These are phyloP conservation scores for Patiria miniata DNA, from an alignment of 35 echinoderm and acorn worm species.

Conservation along the genomic window DNA sequence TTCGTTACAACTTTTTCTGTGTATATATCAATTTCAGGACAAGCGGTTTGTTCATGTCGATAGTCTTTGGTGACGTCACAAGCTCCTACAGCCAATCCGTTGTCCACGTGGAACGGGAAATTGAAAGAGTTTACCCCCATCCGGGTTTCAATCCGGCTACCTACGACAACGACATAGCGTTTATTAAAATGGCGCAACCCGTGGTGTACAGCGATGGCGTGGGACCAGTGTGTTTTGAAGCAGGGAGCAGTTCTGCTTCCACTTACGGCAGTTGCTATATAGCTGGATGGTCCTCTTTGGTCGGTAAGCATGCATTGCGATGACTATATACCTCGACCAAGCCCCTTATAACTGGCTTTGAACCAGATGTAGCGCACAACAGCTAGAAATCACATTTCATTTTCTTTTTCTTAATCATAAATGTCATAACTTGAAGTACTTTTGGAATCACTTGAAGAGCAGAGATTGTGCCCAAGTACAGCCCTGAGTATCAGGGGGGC, in stretches of 20 bases:
- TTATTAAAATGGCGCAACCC: background rate
- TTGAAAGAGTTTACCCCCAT: background rate
- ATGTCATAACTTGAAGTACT: too few relatives aligned
- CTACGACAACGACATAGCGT: background rate
- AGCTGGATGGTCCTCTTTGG: background rate
- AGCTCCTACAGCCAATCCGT: conserved; percentile 6
- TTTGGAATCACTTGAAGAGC: too few relatives aligned
- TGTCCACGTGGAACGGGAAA: background rate
- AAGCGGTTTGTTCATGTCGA: background rate
- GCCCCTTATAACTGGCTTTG: too few relatives aligned
- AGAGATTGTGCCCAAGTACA: too few relatives aligned
- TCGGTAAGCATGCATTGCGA: background rate
- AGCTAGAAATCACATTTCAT: too few relatives aligned
- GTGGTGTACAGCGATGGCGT: background rate
- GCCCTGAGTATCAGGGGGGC: too few relatives aligned
- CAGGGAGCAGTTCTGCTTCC: background rate
- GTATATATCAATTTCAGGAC: background rate
- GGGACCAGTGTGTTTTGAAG: background rate
- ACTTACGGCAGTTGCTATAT: background rate
- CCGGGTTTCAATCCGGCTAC: background rate
- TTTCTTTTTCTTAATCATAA: too few relatives aligned
- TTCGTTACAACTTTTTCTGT: too few relatives aligned
- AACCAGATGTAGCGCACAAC: too few relatives aligned
- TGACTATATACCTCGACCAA: too few relatives aligned
- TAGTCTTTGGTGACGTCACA: conserved; percentile 13